Percentiles rank a stretch among this genome's conserved stretches.
phyloP scores from a whole-genome alignment of 2,888 invertebrate species.

The Cosmia pyralina region DNA sequence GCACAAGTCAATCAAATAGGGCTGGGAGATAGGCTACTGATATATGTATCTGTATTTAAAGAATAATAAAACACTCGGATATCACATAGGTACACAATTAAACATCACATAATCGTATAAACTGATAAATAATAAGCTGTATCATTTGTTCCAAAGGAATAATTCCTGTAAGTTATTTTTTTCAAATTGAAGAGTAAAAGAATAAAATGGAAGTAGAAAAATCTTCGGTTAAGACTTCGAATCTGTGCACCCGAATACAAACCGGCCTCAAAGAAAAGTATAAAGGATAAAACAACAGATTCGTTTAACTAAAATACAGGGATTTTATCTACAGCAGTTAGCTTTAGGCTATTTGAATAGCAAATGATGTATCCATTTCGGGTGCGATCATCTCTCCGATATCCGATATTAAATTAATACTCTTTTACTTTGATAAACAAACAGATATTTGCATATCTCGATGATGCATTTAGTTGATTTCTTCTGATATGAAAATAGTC shows the following conservation, averaged over 20 bases:
- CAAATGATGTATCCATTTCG: constrained; percentile 85
- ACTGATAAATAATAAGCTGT: background rate
- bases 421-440: constrained; percentile 85
- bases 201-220: background rate
- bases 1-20: constrained; percentile 54
- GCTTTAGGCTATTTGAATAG: constrained; percentile 87
- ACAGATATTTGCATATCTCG: constrained; percentile 87
- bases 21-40: constrained; percentile 16
- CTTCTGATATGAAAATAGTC: constrained; percentile 54
- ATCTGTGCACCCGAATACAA: background rate
- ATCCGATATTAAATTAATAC: constrained; percentile 84
- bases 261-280: constrained; percentile 33
- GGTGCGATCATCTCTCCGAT: constrained; percentile 82
- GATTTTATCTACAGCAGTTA: constrained; percentile 64
- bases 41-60: constrained; percentile 21
- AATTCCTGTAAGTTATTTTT: background rate
- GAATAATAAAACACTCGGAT: background rate
- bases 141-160: background rate
- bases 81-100: background rate
- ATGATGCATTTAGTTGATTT: constrained; percentile 77
- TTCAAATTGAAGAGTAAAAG: background rate
- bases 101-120: no score
- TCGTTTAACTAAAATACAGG: constrained; percentile 54
- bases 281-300: constrained; percentile 53
- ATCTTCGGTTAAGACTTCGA: background rate